These are phyloP conservation scores for Dicentrarchus labrax DNA, from an alignment of 2,113 vertebrate genomes.

Conservation along the genomic window DNA sequence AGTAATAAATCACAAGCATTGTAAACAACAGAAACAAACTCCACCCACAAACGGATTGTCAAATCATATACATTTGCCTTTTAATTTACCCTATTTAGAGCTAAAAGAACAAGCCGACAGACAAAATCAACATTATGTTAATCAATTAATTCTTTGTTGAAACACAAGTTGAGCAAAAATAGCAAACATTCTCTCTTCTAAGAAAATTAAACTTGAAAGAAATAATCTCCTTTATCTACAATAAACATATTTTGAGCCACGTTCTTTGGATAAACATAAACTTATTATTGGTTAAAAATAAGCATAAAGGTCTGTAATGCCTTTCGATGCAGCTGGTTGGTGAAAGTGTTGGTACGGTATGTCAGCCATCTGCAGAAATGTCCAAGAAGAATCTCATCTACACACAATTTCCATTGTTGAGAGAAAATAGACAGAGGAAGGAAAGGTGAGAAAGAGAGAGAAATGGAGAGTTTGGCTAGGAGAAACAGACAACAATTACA, in stretches of 20 bases:
- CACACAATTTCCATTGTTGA: conserved; percentile 42
- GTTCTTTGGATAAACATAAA: conserved; percentile 18
- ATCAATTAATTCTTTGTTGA: not conserved
- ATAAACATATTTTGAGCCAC: not conserved
- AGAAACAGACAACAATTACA: conserved; percentile 87
- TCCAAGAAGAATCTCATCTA: conserved; percentile 37
- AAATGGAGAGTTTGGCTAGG: conserved; percentile 74
- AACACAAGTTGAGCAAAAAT: not conserved
- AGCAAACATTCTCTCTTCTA: not conserved
- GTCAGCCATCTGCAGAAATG: conserved; percentile 22
- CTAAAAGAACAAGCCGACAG: not conserved
- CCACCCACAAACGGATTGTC: not conserved
- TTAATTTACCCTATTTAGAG: not conserved
- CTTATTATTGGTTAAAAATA: conserved; percentile 1
- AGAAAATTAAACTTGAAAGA: too few species aligned
- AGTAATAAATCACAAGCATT: conserved; percentile 9
- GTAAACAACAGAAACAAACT: not conserved
- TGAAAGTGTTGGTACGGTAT: not conserved
- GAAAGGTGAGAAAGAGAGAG: conserved; percentile 38
- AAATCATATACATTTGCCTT: conserved; percentile 12
- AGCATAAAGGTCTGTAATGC: not conserved
- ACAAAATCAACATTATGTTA: not conserved
- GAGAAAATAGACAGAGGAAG: conserved; percentile 29
- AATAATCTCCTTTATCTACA: not conserved
- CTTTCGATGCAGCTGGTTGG: conserved; percentile 1